Percentiles rank a stretch among this genome's conserved stretches.
These are phyloP conservation scores for Rhabdophis nuchalis DNA, from an alignment of 2,797 vertebrate genomes.

Conservation along the genomic window DNA sequence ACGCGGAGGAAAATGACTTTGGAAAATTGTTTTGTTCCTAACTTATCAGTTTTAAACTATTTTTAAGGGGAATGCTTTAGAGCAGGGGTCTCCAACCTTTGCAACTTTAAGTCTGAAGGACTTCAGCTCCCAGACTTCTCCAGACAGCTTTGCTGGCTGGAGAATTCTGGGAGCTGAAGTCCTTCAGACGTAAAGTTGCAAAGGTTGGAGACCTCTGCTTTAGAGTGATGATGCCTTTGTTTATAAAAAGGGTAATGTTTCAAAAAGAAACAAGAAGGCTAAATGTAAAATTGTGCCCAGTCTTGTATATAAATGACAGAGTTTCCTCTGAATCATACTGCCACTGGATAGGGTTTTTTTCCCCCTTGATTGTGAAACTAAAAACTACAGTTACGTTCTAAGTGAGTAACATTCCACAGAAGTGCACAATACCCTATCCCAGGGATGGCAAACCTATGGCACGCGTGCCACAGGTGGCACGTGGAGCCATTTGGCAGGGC, in stretches of 20 bases:
- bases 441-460: too few relatives aligned
- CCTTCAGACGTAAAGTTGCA: too few relatives aligned
- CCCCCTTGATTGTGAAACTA: not conserved
- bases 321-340: not conserved
- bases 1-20: not conserved
- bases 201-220: not conserved
- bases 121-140: too few relatives aligned
- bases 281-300: not conserved
- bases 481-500: too few relatives aligned
- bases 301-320: not conserved
- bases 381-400: not conserved
- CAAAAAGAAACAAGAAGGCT: not conserved
- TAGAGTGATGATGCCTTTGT: not conserved
- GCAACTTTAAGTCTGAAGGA: too few relatives aligned
- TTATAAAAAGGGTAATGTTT: not conserved
- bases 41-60: not conserved
- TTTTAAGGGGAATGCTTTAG: not conserved
- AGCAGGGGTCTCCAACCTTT: too few relatives aligned
- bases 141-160: too few relatives aligned
- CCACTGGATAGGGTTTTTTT: not conserved
- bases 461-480: too few relatives aligned
- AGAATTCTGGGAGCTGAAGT: too few relatives aligned
- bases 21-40: not conserved
- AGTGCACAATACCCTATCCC: not conserved
- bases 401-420: not conserved